Conservation (phyloP, 2,113 vertebrate species). For the Neogobius melanostomus region DNA sequence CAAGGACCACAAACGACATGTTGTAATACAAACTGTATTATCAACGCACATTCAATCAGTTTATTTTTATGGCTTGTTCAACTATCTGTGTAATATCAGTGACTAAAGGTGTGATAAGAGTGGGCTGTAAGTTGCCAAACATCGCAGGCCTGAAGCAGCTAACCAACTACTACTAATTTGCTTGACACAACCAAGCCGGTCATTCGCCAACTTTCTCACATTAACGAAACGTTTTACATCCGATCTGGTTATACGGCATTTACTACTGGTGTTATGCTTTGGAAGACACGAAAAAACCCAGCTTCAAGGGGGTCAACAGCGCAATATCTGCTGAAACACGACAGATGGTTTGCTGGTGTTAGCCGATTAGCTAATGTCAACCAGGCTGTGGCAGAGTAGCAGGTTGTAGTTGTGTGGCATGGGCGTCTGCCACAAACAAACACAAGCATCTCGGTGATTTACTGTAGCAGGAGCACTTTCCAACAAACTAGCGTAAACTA, state of each 20-base stretch:
- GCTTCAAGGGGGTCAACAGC: not conserved
- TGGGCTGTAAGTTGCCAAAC: slow-evolving; percentile 23
- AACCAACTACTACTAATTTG: slow-evolving; percentile 31
- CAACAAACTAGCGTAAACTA: not conserved
- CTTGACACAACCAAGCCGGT: slow-evolving; percentile 56
- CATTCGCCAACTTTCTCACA: not conserved
- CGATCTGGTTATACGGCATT: not conserved
- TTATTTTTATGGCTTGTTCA: not conserved
- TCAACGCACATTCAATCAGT: not conserved
- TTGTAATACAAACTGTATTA: not conserved
- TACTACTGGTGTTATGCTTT: not conserved
- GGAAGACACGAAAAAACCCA: not conserved
- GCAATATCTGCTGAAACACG: not conserved
- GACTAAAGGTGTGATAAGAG: not conserved
- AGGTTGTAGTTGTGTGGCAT: slow-evolving; percentile 3
- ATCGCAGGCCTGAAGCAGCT: slow-evolving; percentile 39
- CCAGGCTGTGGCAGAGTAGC: not conserved
- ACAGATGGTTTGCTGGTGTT: slow-evolving; percentile 5
- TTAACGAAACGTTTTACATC: not conserved
- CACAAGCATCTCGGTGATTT: not conserved
- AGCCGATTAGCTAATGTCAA: slow-evolving; percentile 43
- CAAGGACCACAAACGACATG: not conserved
- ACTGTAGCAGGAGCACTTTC: not conserved
- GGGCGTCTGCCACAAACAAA: not conserved
- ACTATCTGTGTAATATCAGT: not conserved